phyloP scores from a whole-genome alignment of 2,113 vertebrate species.

The Percina caprodes region DNA sequence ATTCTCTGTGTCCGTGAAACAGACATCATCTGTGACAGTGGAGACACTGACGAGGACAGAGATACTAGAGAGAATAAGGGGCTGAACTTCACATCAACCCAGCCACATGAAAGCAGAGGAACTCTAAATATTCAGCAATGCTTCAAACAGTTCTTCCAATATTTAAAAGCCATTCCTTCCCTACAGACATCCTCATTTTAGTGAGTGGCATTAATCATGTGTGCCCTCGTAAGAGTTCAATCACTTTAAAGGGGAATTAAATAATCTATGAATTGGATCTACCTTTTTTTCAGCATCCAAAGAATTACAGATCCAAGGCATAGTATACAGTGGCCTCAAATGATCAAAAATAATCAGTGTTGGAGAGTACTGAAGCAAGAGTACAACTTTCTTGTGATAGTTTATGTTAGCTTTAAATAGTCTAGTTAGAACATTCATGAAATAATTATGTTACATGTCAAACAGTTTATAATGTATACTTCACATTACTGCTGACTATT shows the following conservation, averaged over 20 bases:
- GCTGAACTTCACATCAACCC: constrained; percentile 60
- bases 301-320: constrained; percentile 29
- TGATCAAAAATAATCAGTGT: constrained; percentile 26
- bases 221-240: constrained; percentile 46
- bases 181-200: constrained; percentile 39
- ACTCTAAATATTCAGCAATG: constrained; percentile 68
- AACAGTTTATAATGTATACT: constrained; percentile 8
- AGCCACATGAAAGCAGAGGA: constrained; percentile 59
- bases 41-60: constrained; percentile 63
- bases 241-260: constrained; percentile 50
- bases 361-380: background rate
- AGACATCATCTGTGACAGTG: constrained; percentile 69
- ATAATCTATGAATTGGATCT: constrained; percentile 56
- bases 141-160: constrained; percentile 66
- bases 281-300: constrained; percentile 40
- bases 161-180: constrained; percentile 50
- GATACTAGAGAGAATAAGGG: constrained; percentile 42
- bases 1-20: constrained; percentile 59
- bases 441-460: constrained; percentile 29
- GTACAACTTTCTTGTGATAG: background rate
- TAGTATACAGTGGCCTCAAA: constrained; percentile 19
- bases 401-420: background rate
- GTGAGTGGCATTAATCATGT: constrained; percentile 43
- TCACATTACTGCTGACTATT: background rate
- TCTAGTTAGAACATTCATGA: background rate